Base-by-base conservation (phyloP, 2,797 vertebrate genomes). In the Malurus splendens region DNA sequence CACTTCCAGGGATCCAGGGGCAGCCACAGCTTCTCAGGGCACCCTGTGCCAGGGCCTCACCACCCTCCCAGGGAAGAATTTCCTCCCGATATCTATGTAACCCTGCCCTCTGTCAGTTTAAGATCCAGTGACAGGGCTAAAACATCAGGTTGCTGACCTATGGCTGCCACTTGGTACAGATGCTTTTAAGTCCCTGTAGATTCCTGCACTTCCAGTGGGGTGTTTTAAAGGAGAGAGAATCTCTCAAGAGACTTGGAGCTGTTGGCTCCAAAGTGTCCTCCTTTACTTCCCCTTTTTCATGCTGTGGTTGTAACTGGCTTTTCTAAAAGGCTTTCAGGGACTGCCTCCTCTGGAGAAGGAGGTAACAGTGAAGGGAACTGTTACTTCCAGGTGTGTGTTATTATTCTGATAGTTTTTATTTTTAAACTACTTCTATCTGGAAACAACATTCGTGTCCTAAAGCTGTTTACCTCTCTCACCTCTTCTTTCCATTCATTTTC, bases 41-140 rank as follows among this genome's bases (percentile, higher is more conserved):
- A 61, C 0, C 65, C 42, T 8, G 22, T 10, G 2, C 28, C 57
- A 6, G 9, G 1, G 15, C 1, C 60, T 61, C 33, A 2, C 7
- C 39, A 6, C 14, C 36, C 16, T 56, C 42, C 4, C 2, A 3
- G 9, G 2, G 2, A 65, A n/a, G 6, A 42, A 22, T 50, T 64
- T 55, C 30, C 15, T 54, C 48, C 6, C 3, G 3, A 9, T 57
- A 14, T 48, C 61, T 28, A 7, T 48, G 32, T 44, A 48, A 33
- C 27, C 45, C n/a, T 79, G 5, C 24, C 3, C 23, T 42, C 27
- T 79, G 27, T 6, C 39, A 22, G 32, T 61, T 61, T 45, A 54
- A 60, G 33, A 25, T 39, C 19, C n/a, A 28, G 1, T 24, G 52
- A 48, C 62, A 61, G 38, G 32, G 15, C 30, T 55, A 5, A 44